Conservation (phyloP, 2,888 invertebrate genomes). For the Hemistola chrysoprasaria region DNA sequence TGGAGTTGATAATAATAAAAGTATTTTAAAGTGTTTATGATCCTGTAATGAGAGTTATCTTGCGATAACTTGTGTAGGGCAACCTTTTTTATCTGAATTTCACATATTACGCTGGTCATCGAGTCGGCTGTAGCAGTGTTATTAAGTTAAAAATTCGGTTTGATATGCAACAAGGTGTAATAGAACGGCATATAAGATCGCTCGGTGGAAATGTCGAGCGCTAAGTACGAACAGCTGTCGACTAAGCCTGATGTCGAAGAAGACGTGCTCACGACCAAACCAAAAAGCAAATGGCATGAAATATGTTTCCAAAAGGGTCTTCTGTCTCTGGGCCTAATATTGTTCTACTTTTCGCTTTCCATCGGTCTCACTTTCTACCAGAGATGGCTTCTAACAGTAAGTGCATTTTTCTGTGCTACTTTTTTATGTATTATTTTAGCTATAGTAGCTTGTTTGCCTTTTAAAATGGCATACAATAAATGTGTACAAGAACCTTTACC, state of each 20-base stretch:
- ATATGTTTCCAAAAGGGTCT: constrained; percentile 65
- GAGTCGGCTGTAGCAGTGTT: too few relatives aligned
- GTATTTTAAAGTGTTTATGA: too few relatives aligned
- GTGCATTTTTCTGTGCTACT: constrained; percentile 12
- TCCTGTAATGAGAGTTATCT: too few relatives aligned
- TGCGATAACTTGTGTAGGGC: too few relatives aligned
- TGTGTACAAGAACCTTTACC: too few relatives aligned
- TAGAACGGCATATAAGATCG: constrained; percentile 35
- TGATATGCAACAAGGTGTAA: constrained; percentile 58
- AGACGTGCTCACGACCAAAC: constrained; percentile 61
- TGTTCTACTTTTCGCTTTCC: constrained; percentile 94
- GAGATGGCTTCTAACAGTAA: constrained; percentile 93
- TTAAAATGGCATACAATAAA: too few relatives aligned
- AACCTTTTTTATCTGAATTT: too few relatives aligned
- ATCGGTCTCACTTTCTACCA: constrained; percentile 99
- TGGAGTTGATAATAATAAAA: too few relatives aligned
- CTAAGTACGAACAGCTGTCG: constrained; percentile 77
- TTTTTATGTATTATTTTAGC: constrained; percentile 13
- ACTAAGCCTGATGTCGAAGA: constrained; percentile 63
- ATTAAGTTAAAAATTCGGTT: too few relatives aligned
- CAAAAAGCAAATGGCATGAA: constrained; percentile 63
- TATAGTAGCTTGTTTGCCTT: too few relatives aligned
- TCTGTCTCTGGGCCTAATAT: constrained; percentile 82
- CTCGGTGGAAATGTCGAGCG: constrained; percentile 57
- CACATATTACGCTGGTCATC: too few relatives aligned